Evolutionary conservation across 2,888 invertebrate species (phyloP).

Genomic region (Orgyia antiqua): DNA sequence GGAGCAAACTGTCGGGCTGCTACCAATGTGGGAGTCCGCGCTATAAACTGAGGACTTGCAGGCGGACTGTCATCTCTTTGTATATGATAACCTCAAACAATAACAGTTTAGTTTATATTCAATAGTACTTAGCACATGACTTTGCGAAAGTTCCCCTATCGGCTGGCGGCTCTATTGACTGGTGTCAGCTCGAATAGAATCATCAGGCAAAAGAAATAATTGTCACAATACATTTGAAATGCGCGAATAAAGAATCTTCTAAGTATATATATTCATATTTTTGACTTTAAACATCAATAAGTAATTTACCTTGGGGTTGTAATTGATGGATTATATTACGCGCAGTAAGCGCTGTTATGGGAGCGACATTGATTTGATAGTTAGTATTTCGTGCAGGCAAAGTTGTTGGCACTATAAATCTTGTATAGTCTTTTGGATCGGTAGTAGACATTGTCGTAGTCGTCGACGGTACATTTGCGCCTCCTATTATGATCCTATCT

Average conservation of each 20-base stretch:
- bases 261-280: no score
- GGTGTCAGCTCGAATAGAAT: no score
- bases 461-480: conserved; percentile 41
- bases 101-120: background rate
- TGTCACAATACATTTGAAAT: no score
- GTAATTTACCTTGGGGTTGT: conserved; percentile 8
- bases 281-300: no score
- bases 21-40: conserved; percentile 30
- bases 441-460: conserved; percentile 16
- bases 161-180: no score
- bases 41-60: conserved; percentile 51
- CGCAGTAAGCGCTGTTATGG: conserved; percentile 2
- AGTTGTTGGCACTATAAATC: conserved; percentile 52
- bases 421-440: conserved; percentile 47
- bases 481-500: conserved; percentile 59
- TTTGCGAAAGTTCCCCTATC: no score
- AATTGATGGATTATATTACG: background rate
- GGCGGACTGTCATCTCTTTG: conserved; percentile 62
- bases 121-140: no score
- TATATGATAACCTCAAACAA: conserved; percentile 13
- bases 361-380: background rate
- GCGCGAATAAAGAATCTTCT: no score
- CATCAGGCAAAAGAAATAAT: no score
- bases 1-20: conserved; percentile 53
- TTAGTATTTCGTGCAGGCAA: conserved; percentile 24